Evolutionary conservation across 2,888 invertebrate genomes (phyloP).

Genomic region (Drosophila pegasa): DNA sequence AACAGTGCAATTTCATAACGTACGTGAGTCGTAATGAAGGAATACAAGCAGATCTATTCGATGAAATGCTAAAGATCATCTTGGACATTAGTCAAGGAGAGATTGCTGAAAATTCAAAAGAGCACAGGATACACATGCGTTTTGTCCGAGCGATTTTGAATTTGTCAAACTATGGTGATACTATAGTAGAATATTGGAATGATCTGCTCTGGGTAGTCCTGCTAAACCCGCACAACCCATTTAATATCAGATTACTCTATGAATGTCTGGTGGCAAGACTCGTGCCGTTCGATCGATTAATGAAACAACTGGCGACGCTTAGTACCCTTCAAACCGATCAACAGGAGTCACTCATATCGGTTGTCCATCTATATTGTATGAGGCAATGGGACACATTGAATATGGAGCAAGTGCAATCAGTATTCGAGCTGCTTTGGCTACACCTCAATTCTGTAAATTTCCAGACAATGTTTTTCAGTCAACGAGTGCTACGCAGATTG

Average conservation of each 20-base stretch:
- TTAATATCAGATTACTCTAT: constrained; percentile 7
- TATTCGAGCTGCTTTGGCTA: constrained; percentile 6
- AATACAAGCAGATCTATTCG: background rate
- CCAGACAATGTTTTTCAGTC: background rate
- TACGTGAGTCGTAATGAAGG: background rate
- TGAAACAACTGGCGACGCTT: background rate
- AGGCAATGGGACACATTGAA: constrained; percentile 5
- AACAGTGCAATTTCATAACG: background rate
- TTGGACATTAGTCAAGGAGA: background rate
- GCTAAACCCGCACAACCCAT: background rate
- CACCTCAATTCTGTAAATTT: background rate
- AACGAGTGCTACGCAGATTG: constrained; percentile 3
- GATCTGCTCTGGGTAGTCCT: constrained; percentile 4
- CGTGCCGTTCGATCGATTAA: constrained; percentile 3
- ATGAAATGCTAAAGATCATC: constrained; percentile 1
- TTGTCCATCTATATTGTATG: constrained; percentile 10
- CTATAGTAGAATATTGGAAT: background rate
- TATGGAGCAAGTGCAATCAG: constrained; percentile 1
- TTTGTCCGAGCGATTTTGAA: constrained; percentile 3
- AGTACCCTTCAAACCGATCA: constrained; percentile 2
- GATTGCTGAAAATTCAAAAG: constrained; percentile 7
- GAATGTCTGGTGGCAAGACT: constrained; percentile 16
- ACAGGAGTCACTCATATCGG: constrained; percentile 13
- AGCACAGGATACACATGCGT: constrained; percentile 15
- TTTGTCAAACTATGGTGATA: background rate